Percentiles rank a stretch among this genome's conserved stretches.
Evolutionary conservation across 2,797 vertebrate genomes (phyloP).

Genomic region (Propithecus deckenii): DNA sequence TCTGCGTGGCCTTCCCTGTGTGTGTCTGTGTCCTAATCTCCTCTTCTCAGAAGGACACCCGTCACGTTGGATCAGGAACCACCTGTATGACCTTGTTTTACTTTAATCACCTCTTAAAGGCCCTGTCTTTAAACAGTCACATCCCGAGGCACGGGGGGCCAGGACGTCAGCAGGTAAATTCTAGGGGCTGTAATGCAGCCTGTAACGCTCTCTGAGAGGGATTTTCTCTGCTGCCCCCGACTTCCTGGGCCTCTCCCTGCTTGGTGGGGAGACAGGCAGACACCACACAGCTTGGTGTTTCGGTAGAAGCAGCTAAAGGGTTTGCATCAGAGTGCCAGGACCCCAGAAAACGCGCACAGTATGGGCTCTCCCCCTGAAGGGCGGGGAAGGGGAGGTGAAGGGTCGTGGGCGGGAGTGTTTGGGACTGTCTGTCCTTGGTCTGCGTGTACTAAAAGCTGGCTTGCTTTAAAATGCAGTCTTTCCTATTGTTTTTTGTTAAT

Average conservation of each 20-base stretch:
- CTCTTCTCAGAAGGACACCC: background rate
- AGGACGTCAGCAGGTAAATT: background rate
- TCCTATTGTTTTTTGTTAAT: background rate
- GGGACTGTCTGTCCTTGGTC: background rate
- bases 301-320: background rate
- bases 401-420: background rate
- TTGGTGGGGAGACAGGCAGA: background rate
- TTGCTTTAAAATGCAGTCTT: background rate
- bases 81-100: background rate
- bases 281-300: fast-evolving
- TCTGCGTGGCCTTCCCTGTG: fast-evolving
- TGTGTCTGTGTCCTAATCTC: background rate
- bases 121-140: background rate
- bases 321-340: background rate
- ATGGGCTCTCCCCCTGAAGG: background rate
- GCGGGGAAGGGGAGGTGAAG: background rate
- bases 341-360: background rate
- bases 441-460: background rate
- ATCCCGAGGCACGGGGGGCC: background rate
- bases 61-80: background rate
- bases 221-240: background rate
- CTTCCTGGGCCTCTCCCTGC: background rate
- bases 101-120: background rate
- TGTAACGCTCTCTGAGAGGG: background rate
- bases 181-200: background rate